Evolutionary conservation across 2,888 invertebrate species (phyloP), one percentile per base, ranked within the genome.

Genomic region (Sarcophaga rosellei): DNA sequence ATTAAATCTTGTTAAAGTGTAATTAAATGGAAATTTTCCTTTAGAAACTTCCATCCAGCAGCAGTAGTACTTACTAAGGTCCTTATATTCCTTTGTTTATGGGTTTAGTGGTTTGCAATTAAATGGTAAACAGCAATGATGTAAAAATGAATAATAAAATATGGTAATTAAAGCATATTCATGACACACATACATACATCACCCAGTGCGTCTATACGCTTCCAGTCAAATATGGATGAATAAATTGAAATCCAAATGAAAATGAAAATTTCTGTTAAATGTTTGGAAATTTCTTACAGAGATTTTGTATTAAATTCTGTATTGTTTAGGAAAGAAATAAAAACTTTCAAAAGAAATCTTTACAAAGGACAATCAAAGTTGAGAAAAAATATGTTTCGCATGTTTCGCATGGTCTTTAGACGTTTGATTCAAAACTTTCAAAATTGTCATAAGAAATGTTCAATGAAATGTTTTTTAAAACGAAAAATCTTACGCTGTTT

Each of bases 1-100:
- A 85, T 85, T 79, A 82, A 85, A 85, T 82, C 75, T 82, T 80
- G 75, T 79, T 80, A 68, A 85, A 82, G 75, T 82, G 82, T 85
- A 85, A 85, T 85, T 85, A 85, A 85, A 85, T 82, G 82, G 72
- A 82, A 82, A 85, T 82, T 79, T 85, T 79, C 35, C 68, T 74
- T 61, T 66, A 6, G 47, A 53, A 53, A 53, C 17, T 53, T 53
- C 15, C 17, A 53, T 15, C 12, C 15, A 53, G 17, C 53, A 0
- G 35, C 53, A 53, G 4, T 53, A 53, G 53, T 53, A 53, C 53
- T 73, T 57, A 62, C 23, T 47, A 12, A 53, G 57, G n/a, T n/a
- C 6, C 63, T 69, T 47, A 5, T 3, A 15, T 3, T 4, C 44
- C n/a, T 3, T 17, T 65, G 25, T 73, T 80, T 61, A 15, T 61